Base-by-base conservation (phyloP, 2,797 vertebrate genomes). In the Typhlichthys subterraneus region DNA sequence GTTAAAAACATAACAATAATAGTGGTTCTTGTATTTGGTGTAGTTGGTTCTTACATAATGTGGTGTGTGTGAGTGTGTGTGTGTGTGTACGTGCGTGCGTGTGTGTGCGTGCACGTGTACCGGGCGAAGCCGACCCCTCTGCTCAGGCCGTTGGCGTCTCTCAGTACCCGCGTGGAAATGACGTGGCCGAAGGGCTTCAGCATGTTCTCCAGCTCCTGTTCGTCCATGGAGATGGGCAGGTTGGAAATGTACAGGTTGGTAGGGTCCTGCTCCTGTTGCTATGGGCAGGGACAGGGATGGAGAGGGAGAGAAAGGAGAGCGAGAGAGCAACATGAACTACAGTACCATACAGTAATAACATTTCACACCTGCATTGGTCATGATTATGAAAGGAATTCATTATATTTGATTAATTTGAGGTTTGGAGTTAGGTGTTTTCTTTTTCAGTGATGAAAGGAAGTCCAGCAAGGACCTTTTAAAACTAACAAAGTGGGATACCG, bases 231-330 rank as follows among this genome's bases (percentile, higher is more conserved):
- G 84, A 98, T 93, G 0, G 97, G 97, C 81, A 99, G 94, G 88
- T 99, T 99, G 72, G 97, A 99, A 91, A 99, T 98, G 92, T 99
- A 99, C 33, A 99, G 92, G 86, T 99, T 99, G 80, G 97, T 99
- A 75, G 97, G 97, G 76, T 99, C 97, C 92, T 99, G 97, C 70
- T 99, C 97, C 90, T 99, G 97, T 96, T 99, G 97, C 97, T 99
- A 88, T 67, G 59, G 57, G 51, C 53, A 69, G 45, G 67, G 5
- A 74, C 29, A 67, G 11, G 0, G 3, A 1, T 2, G 70, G 13
- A 23, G 7, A 4, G 17, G 5, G 51, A 17, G 31, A 33, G 54
- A 56, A 31, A 33, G 54, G 23, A 10, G 15, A 42, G 4, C 10
- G 2, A 7, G 31, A 8, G 46, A 38, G 33, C 33, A 38, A 38